Conservation (phyloP, 2,113 vertebrate species). For the Helogale parvula region DNA sequence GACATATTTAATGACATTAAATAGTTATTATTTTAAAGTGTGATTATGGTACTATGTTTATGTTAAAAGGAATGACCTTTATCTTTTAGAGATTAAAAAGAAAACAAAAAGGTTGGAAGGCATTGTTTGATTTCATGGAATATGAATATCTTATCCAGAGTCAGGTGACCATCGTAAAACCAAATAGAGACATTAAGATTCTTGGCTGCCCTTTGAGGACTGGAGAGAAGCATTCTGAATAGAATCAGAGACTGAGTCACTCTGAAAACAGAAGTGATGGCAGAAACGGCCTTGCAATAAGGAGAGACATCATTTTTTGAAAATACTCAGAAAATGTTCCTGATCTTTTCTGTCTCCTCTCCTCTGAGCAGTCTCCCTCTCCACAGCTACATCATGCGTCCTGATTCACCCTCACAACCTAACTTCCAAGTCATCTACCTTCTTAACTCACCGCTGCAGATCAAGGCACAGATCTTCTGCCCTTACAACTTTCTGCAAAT, state of each 20-base stretch:
- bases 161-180: background rate
- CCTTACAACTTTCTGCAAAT: background rate
- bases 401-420: background rate
- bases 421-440: background rate
- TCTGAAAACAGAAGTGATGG: background rate
- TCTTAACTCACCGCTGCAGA: background rate
- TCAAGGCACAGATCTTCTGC: background rate
- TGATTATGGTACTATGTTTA: background rate
- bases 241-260: constrained; percentile 1
- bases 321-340: background rate
- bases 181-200: background rate
- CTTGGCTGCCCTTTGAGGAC: background rate
- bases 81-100: background rate
- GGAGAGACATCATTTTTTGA: background rate
- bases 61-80: background rate
- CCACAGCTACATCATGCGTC: rapidly evolving
- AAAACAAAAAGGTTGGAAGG: background rate
- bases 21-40: constrained; percentile 11
- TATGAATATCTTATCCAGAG: background rate
- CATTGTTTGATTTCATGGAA: background rate
- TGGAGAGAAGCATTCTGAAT: background rate
- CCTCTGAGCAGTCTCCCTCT: no score
- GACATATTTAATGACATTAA: background rate
- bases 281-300: background rate
- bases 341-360: background rate